These are phyloP conservation scores for Drosophila bocqueti DNA, from an alignment of 1,140 invertebrate genomes.

Conservation along the genomic window DNA sequence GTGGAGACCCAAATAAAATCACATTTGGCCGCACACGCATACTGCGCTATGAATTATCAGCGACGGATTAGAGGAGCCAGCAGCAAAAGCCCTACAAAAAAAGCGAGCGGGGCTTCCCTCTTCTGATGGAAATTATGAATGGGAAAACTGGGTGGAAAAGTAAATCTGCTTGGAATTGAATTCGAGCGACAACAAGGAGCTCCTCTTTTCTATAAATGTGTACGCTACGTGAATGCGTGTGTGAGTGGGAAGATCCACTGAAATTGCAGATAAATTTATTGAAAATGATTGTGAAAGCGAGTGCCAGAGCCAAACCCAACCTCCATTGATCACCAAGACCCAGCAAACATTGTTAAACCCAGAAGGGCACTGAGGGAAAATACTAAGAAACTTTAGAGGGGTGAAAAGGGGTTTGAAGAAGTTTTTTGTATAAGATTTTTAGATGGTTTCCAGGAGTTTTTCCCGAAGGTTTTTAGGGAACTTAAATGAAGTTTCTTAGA, in stretches of 20 bases:
- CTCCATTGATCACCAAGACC: not conserved
- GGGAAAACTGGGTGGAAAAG: conserved; percentile 27
- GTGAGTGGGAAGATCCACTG: conserved; percentile 34
- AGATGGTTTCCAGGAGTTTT: no score
- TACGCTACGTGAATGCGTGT: not conserved
- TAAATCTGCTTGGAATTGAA: conserved; percentile 58
- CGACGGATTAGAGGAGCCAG: conserved; percentile 34
- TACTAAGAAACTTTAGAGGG: not conserved
- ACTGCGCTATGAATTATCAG: conserved; percentile 37
- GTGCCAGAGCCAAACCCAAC: conserved; percentile 9
- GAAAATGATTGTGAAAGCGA: conserved; percentile 71
- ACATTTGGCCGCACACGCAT: conserved; percentile 36
- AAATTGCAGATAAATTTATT: conserved; percentile 80
- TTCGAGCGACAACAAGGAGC: conserved; percentile 46
- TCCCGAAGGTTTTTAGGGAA: no score
- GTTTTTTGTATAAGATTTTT: not conserved
- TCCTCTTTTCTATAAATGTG: conserved; percentile 3
- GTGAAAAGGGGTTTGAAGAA: no score
- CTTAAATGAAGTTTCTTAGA: no score
- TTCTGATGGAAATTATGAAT: conserved; percentile 52
- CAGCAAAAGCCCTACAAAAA: conserved; percentile 20
- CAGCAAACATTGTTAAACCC: conserved; percentile 34
- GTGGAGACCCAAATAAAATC: conserved; percentile 61
- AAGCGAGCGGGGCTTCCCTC: conserved; percentile 17
- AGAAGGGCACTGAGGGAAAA: not conserved